Evolutionary conservation across 2,797 vertebrate genomes (phyloP), one percentile per base, ranked within the genome.

Genomic region (Ptychobarbus kaznakovi): DNA sequence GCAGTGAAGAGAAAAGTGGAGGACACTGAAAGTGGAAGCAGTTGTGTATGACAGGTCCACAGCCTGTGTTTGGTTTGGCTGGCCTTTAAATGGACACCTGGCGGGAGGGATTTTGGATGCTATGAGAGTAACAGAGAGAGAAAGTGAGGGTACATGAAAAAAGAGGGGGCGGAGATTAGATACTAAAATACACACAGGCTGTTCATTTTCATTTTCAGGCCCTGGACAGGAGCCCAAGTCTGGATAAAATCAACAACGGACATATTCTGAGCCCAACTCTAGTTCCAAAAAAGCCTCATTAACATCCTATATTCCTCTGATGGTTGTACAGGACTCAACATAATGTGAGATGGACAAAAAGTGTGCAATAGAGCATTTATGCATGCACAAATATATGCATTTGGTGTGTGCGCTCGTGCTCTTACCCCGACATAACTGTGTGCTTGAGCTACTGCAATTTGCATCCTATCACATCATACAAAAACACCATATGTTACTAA

Each of bases 41-140:
- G 90, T 93, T 93, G 94, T 49, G 72, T 35, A 75, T 65, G 32
- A 66, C 94, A 93, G 96, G 96, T 96, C 96, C 94, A 95, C 92
- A 94, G 96, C 96, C 96, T 93, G 95, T 97, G 96, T 98, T 98
- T 97, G 96, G 96, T 96, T 99, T 99, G 98, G 97, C 97, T 93
- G 89, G 94, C 91, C 95, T 96, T 97, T 97, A 96, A 94, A 96
- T 93, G 92, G 94, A 93, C 95, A 93, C 94, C 97, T 98, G 97
- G 97, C 96, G 96, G 95, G 91, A 81, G 91, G 92, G 94, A 93
- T 91, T 95, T 92, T 95, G 97, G 96, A 97, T 3, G 76, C 25
- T 74, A 81, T 53, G 58, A 49, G 28, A 56, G 66, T 44, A 80
- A 51, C 68, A 51, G 63, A 79, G 49, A 80, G 38, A 81, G 65